Evolutionary conservation across 2,888 invertebrate species (phyloP).

Genomic region (Hydriomena furcata): DNA sequence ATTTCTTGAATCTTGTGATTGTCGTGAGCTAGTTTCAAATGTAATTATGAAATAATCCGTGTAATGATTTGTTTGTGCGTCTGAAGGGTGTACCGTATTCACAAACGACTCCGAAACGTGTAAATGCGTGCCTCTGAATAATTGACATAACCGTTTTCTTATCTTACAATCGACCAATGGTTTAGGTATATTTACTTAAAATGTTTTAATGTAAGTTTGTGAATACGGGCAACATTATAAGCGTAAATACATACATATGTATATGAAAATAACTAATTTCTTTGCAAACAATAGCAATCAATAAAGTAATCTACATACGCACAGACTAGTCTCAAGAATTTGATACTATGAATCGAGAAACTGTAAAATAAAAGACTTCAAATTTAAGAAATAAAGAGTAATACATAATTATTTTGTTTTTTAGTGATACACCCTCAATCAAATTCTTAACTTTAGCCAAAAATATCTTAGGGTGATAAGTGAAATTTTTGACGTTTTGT

Average conservation of each 20-base stretch:
- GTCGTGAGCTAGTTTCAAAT: constrained; percentile 16
- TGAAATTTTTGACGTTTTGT: too few species aligned
- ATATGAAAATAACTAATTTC: too few species aligned
- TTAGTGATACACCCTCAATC: background rate
- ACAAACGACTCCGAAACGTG: too few species aligned
- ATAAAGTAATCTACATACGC: constrained; percentile 11
- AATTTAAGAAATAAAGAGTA: constrained; percentile 34
- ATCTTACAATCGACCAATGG: background rate
- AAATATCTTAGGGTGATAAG: too few species aligned
- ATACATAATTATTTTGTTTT: constrained; percentile 23
- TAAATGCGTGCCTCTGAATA: too few species aligned
- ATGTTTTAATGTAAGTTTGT: too few species aligned
- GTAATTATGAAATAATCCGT: constrained; percentile 14
- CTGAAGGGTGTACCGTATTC: constrained; percentile 6
- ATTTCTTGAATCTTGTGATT: constrained; percentile 18
- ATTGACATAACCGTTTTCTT: too few species aligned
- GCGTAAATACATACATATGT: too few species aligned
- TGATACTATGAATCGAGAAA: constrained; percentile 28
- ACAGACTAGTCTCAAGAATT: constrained; percentile 12
- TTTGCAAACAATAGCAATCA: too few species aligned
- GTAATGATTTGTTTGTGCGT: constrained; percentile 17
- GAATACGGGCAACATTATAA: too few species aligned
- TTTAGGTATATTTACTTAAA: too few species aligned
- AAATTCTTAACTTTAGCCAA: background rate
- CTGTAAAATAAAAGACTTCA: constrained; percentile 34